Evolutionary conservation across 2,888 invertebrate genomes (phyloP).

Genomic region (Rhorus exstirpatorius): DNA sequence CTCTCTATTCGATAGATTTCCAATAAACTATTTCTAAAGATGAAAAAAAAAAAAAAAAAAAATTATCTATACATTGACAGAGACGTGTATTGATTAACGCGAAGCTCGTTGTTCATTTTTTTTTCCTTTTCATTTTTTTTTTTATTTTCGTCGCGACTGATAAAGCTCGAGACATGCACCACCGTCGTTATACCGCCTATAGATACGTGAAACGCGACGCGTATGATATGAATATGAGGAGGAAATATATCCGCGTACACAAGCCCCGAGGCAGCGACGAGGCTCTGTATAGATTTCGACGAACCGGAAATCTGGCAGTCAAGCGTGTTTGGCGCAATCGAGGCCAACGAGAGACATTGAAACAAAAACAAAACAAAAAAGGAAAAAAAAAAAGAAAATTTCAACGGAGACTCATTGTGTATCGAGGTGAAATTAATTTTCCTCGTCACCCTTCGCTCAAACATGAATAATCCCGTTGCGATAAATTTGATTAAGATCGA

Average conservation of each 20-base stretch:
- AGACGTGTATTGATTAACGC: conserved; percentile 62
- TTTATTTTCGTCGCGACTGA: conserved; percentile 29
- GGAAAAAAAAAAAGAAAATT: conserved; percentile 9
- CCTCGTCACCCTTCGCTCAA: not conserved
- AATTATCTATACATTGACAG: not conserved
- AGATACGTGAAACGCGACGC: not conserved
- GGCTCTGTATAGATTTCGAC: conserved; percentile 34
- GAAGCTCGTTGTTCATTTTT: conserved; percentile 37
- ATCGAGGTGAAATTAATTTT: conserved; percentile 36
- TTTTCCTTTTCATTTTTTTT: conserved; percentile 16
- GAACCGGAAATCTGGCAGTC: conserved; percentile 59
- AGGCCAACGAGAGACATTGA: conserved; percentile 26
- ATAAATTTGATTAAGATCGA: not conserved
- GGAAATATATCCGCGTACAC: conserved; percentile 37
- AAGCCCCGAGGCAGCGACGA: conserved; percentile 25
- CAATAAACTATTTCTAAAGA: conserved; percentile 60
- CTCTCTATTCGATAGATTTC: conserved; percentile 34
- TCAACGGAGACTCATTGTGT: not conserved
- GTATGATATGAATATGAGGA: conserved; percentile 27
- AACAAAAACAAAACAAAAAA: conserved; percentile 34
- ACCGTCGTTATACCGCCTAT: conserved; percentile 5
- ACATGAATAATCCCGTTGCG: not conserved
- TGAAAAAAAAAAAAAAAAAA: conserved; percentile 30
- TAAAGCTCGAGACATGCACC: conserved; percentile 50
- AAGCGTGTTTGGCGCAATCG: conserved; percentile 47